A percentile compares a stretch with the other conserved stretches of the same genome.
Conservation (phyloP, 2,888 invertebrate genomes). For the Sinelater perroti region DNA sequence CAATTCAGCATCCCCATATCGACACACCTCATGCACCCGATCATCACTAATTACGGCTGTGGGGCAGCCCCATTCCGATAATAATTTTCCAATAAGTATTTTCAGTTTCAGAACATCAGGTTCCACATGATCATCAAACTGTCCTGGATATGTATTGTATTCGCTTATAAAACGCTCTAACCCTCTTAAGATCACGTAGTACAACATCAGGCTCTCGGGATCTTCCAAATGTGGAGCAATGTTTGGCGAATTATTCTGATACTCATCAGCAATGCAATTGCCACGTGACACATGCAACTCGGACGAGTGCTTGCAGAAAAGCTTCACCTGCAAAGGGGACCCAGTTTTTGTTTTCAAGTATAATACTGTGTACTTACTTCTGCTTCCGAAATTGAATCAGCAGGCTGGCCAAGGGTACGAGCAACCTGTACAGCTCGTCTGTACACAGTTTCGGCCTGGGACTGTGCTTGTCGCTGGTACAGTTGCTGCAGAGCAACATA, state of each 20-base stretch:
- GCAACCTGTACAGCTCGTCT: slow-evolving; percentile 83
- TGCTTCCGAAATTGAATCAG: slow-evolving; percentile 77
- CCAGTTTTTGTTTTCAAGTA: neutral
- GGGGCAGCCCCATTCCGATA: slow-evolving; percentile 85
- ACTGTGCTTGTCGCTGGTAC: slow-evolving; percentile 82
- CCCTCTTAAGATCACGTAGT: slow-evolving; percentile 90
- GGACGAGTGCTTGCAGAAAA: slow-evolving; percentile 89
- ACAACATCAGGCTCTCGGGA: slow-evolving; percentile 86
- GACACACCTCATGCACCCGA: slow-evolving; percentile 92
- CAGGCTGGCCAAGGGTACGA: slow-evolving; percentile 78
- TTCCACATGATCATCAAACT: slow-evolving; percentile 84
- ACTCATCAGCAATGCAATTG: slow-evolving; percentile 82
- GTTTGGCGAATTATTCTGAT: slow-evolving; percentile 64
- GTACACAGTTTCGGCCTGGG: slow-evolving; percentile 83
- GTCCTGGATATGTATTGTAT: slow-evolving; percentile 90
- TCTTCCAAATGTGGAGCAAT: slow-evolving; percentile 69
- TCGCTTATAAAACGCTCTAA: slow-evolving; percentile 89
- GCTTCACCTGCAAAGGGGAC: slow-evolving; percentile 66
- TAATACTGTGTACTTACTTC: slow-evolving; percentile 59
- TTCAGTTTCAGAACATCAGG: slow-evolving; percentile 90
- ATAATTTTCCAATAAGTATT: slow-evolving; percentile 71
- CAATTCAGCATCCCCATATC: slow-evolving; percentile 94
- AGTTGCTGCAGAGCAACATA: slow-evolving; percentile 91
- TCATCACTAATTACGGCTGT: slow-evolving; percentile 83
- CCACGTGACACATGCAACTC: slow-evolving; percentile 83